Evolutionary conservation across 2,113 vertebrate species (phyloP).

Genomic region (Chiloscyllium plagiosum): DNA sequence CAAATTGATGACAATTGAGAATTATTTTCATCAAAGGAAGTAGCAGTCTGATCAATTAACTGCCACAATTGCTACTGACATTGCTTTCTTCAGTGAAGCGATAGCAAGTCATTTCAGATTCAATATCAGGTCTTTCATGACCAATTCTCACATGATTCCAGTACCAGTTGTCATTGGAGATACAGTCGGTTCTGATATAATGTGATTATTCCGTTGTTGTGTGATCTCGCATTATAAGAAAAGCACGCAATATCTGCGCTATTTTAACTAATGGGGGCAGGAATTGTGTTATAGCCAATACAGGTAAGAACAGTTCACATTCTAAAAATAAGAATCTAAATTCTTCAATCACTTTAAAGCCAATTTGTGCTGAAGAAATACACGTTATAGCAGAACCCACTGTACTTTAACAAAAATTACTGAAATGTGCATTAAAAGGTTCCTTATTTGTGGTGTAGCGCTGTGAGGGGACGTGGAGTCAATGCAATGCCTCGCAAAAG

Average conservation of each 20-base stretch:
- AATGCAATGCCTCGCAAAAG: background rate
- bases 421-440: background rate
- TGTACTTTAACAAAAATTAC: background rate
- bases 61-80: background rate
- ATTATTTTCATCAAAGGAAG: background rate
- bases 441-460: background rate
- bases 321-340: too few relatives aligned
- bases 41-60: background rate
- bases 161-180: background rate
- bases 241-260: too few relatives aligned
- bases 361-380: too few relatives aligned
- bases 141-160: background rate
- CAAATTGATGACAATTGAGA: background rate
- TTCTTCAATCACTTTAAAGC: too few relatives aligned
- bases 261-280: too few relatives aligned
- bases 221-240: too few relatives aligned
- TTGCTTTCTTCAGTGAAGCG: background rate
- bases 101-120: background rate
- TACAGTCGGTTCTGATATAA: too few relatives aligned
- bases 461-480: background rate
- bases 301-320: too few relatives aligned
- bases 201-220: too few relatives aligned
- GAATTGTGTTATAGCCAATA: too few relatives aligned
- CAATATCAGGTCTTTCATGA: background rate
- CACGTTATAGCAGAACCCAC: too few relatives aligned